Conservation (phyloP, 2,888 invertebrate species). For the Mimachlamys varia region DNA sequence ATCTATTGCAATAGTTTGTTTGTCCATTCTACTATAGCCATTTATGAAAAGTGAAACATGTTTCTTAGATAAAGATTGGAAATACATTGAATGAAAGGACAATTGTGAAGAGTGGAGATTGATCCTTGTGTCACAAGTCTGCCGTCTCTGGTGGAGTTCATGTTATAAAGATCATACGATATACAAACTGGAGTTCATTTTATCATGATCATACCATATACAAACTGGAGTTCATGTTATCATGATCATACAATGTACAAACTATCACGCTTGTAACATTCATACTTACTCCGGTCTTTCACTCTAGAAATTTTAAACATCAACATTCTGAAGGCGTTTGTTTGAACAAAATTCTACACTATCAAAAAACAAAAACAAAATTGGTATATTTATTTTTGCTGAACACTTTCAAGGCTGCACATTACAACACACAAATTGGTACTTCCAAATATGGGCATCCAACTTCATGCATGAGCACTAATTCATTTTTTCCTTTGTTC, state of each 20-base stretch:
- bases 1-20: not conserved
- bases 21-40: not conserved
- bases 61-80: not conserved
- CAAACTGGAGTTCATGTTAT: conserved; percentile 2
- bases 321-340: not conserved
- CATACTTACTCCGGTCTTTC: not conserved
- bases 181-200: conserved; percentile 16
- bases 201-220: not conserved
- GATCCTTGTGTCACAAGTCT: not conserved
- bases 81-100: not conserved
- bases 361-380: not conserved
- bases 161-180: not conserved
- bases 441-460: not conserved
- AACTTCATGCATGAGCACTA: not conserved
- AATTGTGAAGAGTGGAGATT: not conserved
- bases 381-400: not conserved
- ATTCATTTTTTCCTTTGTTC: not conserved
- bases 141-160: conserved; percentile 18
- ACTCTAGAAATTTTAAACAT: not conserved
- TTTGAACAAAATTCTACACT: not conserved
- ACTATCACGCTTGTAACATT: not conserved
- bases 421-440: not conserved
- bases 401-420: not conserved
- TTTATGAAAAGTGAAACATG: too few relatives aligned
- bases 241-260: not conserved